Percentiles rank a stretch among this genome's conserved stretches.
Evolutionary conservation across 1,140 invertebrate genomes (phyloP).

Genomic region (Drosophila elegans): DNA sequence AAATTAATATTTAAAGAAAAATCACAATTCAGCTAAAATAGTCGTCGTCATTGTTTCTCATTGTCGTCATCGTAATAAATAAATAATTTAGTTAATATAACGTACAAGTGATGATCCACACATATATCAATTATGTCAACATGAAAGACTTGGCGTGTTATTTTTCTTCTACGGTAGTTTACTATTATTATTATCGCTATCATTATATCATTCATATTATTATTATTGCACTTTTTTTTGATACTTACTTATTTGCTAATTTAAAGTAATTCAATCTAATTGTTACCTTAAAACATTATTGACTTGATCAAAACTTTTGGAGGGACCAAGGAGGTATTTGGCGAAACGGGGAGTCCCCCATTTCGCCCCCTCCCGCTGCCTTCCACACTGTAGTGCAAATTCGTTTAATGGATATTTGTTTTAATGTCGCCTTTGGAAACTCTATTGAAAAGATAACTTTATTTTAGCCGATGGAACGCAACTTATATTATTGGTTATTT

Average conservation of each 20-base stretch:
- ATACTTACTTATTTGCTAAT: conserved; percentile 29
- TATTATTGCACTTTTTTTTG: conserved; percentile 31
- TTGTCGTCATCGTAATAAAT: conserved; percentile 34
- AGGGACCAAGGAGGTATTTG: conserved; percentile 16
- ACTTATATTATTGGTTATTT: conserved; percentile 40
- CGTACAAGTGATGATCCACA: conserved; percentile 64
- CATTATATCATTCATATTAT: conserved; percentile 33
- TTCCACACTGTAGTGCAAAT: conserved; percentile 47
- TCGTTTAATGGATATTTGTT: conserved; percentile 34
- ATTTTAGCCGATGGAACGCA: conserved; percentile 22
- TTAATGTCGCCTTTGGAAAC: conserved; percentile 10
- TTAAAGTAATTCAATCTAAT: conserved; percentile 27
- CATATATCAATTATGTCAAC: conserved; percentile 42
- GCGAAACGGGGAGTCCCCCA: neutral
- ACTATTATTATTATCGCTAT: conserved; percentile 43
- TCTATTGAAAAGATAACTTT: conserved; percentile 1
- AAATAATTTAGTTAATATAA: conserved; percentile 49
- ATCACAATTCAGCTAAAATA: conserved; percentile 32
- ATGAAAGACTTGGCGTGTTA: conserved; percentile 49
- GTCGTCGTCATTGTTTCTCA: conserved; percentile 38
- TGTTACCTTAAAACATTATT: conserved; percentile 13
- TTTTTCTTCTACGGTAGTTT: conserved; percentile 31
- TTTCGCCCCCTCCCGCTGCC: conserved; percentile 19
- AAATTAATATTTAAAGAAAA: neutral
- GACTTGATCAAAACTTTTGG: conserved; percentile 14